Evolutionary conservation across 1,140 invertebrate species (phyloP), one percentile per base, ranked within the genome.

Genomic region (Vollenhovia emeryi): DNA sequence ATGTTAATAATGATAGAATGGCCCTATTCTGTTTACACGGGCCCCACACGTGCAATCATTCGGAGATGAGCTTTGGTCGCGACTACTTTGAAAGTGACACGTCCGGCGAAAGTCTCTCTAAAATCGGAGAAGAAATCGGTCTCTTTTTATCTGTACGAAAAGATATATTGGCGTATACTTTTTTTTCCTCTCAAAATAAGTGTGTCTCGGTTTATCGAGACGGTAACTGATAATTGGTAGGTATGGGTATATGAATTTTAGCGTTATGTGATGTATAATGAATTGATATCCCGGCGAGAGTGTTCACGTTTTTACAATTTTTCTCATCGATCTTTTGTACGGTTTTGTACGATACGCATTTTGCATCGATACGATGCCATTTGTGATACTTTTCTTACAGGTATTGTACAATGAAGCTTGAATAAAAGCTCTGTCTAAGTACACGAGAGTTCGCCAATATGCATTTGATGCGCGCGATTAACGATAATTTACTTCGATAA

Each of bases 331-430:
- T 55, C 27, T 71, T 76, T 76, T 74, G 13, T 75, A 76, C 33
- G 8, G 7, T 62, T 55, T 45, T 52, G 45, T 73, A 33, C 40
- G 62, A 80, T 57, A 57, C 33, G 60, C 36, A 75, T 68, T 84
- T 76, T 27, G 18, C 75, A 76, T 86, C 21, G 71, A 40, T 55
- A 66, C 45, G 79, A 86, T 36, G 60, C 40, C 64, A 33, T 76
- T 87, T 87, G 84, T 86, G 85, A 87, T 87, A 87, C 60, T 87
- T 87, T 86, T 82, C 52, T 60, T 71, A 86, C 33, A 75, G 11
- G 18, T 75, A 84, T 71, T 80, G 18, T 80, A 57, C 8, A 57
- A 66, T 36, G 21, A 59, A 57, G 50, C 66, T 45, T 71, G 45
- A 82, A 82, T 82, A 82, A 82, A 82, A 27, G 62, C 57, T 82